Percentiles rank a stretch among this genome's conserved stretches.
Conservation (phyloP, 2,113 vertebrate species). For the Steatornis caripensis region DNA sequence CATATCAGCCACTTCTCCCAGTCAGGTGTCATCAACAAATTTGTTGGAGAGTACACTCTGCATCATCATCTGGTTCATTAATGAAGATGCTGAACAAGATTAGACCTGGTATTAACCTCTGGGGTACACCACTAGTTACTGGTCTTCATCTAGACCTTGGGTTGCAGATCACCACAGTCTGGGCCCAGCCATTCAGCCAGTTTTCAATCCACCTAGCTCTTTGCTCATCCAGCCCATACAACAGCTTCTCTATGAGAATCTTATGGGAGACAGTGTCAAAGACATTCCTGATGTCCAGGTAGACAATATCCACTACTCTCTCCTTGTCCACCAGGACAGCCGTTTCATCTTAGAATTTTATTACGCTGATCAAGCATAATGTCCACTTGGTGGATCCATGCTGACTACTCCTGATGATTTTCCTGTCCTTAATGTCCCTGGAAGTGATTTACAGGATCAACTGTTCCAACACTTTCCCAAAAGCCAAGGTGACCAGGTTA, state of each 20-base stretch:
- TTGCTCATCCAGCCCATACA: neutral
- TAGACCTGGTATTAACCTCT: neutral
- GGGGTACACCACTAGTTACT: neutral
- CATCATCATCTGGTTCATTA: neutral
- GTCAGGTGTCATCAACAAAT: neutral
- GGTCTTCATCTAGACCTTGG: neutral
- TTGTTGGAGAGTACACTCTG: neutral
- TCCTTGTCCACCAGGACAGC: neutral
- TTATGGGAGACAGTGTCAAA: neutral
- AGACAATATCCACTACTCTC: neutral
- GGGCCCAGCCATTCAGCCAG: neutral
- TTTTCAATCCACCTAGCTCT: neutral
- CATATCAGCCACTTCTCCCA: neutral
- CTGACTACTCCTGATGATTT: neutral
- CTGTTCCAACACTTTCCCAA: neutral
- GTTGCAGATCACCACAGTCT: neutral
- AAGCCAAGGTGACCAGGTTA: neutral
- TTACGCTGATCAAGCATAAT: neutral
- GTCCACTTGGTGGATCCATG: neutral
- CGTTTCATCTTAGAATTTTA: neutral
- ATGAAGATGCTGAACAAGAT: neutral
- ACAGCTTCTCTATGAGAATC: too few species aligned
- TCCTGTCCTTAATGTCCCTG: too few species aligned
- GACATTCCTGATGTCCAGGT: neutral
- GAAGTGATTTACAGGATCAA: neutral